phyloP scores from a whole-genome alignment of 2,797 vertebrate species.

The Crax fasciolata region DNA sequence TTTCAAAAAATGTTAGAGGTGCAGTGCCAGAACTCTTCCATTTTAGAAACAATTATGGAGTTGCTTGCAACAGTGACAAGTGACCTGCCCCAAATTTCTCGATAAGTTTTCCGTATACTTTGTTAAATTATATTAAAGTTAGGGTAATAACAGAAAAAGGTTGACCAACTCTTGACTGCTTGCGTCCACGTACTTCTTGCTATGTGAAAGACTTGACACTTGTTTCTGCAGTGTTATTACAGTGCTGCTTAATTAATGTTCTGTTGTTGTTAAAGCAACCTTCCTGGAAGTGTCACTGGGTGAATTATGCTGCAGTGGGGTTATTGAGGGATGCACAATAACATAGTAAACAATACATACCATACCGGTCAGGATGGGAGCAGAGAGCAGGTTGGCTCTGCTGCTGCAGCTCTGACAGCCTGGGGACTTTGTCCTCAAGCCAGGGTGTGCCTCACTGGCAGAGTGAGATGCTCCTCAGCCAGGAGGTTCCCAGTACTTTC shows the following conservation, averaged over 20 bases:
- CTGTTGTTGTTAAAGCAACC: neutral
- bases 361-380: fast-evolving
- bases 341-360: neutral
- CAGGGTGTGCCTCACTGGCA: neutral
- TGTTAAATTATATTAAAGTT: neutral
- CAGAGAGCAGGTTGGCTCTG: fast-evolving
- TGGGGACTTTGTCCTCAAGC: neutral
- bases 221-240: neutral
- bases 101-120: neutral
- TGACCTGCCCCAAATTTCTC: neutral
- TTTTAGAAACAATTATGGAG: neutral
- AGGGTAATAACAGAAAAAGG: neutral
- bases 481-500: neutral
- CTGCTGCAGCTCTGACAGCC: neutral
- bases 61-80: neutral
- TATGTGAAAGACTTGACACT: neutral
- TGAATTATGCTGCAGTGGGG: neutral
- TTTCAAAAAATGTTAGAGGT: fast-evolving
- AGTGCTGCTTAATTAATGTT: neutral
- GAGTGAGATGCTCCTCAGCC: neutral
- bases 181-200: neutral
- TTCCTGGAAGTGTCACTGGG: neutral
- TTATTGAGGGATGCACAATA: neutral
- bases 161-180: neutral
- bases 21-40: neutral